Evolutionary conservation across 2,797 vertebrate species (phyloP).

Genomic region (Nyctibius grandis): DNA sequence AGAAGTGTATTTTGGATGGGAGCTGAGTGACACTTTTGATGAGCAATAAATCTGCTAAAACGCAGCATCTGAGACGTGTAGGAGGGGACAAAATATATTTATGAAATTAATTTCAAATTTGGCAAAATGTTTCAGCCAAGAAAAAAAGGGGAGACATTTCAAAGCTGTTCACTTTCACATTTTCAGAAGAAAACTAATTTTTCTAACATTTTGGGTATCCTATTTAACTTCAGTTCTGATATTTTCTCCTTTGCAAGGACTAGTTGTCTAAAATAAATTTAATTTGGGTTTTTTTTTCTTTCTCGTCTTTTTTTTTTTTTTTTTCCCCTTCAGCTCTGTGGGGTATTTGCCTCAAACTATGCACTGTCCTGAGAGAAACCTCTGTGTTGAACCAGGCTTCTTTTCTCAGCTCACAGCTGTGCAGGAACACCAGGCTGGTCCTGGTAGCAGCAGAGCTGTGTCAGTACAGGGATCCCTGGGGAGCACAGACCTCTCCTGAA

Average conservation of each 20-base stretch:
- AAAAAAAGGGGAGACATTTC: neutral
- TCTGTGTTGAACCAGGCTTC: neutral
- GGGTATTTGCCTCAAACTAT: neutral
- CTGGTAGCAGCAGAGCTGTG: neutral
- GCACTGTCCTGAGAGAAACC: neutral
- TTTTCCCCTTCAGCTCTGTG: neutral
- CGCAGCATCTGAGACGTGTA: fast-evolving
- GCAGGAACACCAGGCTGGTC: neutral
- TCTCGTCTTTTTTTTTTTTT: too few species aligned
- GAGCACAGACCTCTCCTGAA: neutral
- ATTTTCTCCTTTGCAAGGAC: neutral
- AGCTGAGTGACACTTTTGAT: neutral
- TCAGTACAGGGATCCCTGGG: neutral
- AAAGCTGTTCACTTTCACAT: neutral
- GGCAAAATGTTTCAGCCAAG: neutral
- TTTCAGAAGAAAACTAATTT: neutral
- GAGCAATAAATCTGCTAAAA: neutral
- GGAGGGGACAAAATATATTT: neutral
- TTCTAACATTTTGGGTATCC: fast-evolving
- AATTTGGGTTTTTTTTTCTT: fast-evolving
- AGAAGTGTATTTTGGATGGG: neutral
- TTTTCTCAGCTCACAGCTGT: neutral
- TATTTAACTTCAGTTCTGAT: neutral
- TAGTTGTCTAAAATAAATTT: neutral
- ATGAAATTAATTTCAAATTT: neutral